A percentile compares a stretch with the other conserved stretches of the same genome.
Evolutionary conservation across 2,888 invertebrate species (phyloP).

Genomic region (Vannuccia rotundouncinata): DNA sequence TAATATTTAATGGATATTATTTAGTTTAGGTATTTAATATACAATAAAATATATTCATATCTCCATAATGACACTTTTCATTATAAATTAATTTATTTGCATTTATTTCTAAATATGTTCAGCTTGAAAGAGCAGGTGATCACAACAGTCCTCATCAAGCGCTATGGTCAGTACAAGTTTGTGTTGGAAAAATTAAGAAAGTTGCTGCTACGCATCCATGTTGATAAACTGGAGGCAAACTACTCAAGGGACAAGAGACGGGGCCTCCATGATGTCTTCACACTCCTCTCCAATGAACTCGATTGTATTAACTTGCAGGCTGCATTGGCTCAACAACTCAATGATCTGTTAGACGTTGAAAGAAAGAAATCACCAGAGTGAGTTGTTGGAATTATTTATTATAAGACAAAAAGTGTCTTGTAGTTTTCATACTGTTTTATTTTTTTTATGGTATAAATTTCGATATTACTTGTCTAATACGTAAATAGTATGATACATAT

Average conservation of each 20-base stretch:
- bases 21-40: too few relatives aligned
- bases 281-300: neutral
- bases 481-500: neutral
- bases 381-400: neutral
- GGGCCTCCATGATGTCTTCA: slow-evolving; percentile 9
- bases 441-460: neutral
- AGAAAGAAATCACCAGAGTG: neutral
- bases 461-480: neutral
- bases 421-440: neutral
- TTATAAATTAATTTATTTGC: too few relatives aligned
- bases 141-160: neutral
- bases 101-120: too few relatives aligned
- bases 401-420: neutral
- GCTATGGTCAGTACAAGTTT: slow-evolving; percentile 1
- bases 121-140: slow-evolving; percentile 11
- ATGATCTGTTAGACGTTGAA: neutral
- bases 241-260: neutral
- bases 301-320: slow-evolving; percentile 13
- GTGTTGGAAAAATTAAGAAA: neutral
- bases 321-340: neutral
- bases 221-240: neutral
- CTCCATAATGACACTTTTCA: too few relatives aligned
- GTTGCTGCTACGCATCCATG: neutral
- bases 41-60: too few relatives aligned
- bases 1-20: too few relatives aligned